Conservation (phyloP, 2,888 invertebrate genomes). For the Epinotia nisella region DNA sequence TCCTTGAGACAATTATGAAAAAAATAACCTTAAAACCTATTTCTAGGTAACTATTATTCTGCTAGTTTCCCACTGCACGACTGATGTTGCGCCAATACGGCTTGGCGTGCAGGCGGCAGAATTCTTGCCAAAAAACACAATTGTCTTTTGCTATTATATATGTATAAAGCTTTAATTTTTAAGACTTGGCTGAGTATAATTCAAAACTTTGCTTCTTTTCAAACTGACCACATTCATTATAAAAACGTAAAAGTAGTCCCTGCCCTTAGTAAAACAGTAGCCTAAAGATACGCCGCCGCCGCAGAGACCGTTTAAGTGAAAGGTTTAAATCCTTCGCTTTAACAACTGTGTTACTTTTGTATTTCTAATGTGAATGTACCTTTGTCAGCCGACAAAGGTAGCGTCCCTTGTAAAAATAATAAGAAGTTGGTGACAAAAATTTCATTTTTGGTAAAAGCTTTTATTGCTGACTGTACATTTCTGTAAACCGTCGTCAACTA, state of each 20-base stretch:
- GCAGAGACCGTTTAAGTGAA: neutral
- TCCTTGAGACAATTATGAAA: constrained; percentile 49
- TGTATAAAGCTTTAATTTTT: neutral
- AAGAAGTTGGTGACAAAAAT: no score
- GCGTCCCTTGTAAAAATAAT: neutral
- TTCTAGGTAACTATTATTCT: constrained; percentile 43
- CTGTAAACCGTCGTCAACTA: no score
- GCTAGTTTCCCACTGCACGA: neutral
- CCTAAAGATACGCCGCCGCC: neutral
- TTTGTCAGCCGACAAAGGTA: neutral
- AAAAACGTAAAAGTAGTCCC: neutral
- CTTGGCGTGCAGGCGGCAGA: neutral
- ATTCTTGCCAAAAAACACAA: constrained; percentile 6
- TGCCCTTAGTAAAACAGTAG: neutral
- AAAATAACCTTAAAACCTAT: constrained; percentile 47
- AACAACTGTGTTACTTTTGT: neutral
- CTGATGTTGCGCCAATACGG: neutral
- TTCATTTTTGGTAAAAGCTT: no score
- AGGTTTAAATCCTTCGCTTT: neutral
- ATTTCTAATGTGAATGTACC: neutral
- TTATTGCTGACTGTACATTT: no score
- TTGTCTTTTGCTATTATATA: constrained; percentile 1
- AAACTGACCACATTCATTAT: neutral
- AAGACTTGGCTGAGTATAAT: neutral
- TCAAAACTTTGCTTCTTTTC: neutral